Percentiles rank a stretch among this genome's conserved stretches.
Evolutionary conservation across 1,140 invertebrate species (phyloP).

Genomic region (Drosophila bocqueti): DNA sequence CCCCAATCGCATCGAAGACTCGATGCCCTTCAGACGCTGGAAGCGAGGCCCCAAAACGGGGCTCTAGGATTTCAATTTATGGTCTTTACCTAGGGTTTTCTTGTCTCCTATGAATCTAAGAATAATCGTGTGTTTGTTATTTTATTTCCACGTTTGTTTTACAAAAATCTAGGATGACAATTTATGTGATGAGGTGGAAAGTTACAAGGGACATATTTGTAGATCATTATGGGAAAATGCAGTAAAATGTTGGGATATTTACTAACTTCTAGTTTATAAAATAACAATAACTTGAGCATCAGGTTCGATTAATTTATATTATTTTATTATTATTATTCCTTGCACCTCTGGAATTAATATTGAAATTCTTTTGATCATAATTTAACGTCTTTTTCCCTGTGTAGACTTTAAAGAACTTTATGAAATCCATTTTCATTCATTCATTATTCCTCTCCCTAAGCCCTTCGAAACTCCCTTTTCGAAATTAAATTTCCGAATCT

Average conservation of each 20-base stretch:
- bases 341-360: not conserved
- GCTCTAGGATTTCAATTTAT: slow-evolving; percentile 33
- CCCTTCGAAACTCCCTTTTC: not conserved
- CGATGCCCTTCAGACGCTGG: slow-evolving; percentile 44
- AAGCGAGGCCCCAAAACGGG: not conserved
- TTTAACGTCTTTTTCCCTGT: not conserved
- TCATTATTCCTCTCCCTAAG: slow-evolving; percentile 4
- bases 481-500: slow-evolving; percentile 20
- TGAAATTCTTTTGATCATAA: not conserved
- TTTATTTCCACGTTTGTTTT: not conserved
- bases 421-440: not conserved
- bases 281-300: too few relatives aligned
- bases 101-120: not conserved
- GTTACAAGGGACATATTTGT: not conserved
- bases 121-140: slow-evolving; percentile 5
- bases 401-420: not conserved
- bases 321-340: not conserved
- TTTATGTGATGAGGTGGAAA: slow-evolving; percentile 1
- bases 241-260: too few relatives aligned
- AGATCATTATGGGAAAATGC: not conserved
- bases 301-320: too few relatives aligned
- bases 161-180: slow-evolving; percentile 1
- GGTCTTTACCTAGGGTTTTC: not conserved
- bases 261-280: too few relatives aligned
- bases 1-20: slow-evolving; percentile 41